Base-by-base conservation (phyloP, 2,888 invertebrate species). In the Reticulitermes lucifugus region DNA sequence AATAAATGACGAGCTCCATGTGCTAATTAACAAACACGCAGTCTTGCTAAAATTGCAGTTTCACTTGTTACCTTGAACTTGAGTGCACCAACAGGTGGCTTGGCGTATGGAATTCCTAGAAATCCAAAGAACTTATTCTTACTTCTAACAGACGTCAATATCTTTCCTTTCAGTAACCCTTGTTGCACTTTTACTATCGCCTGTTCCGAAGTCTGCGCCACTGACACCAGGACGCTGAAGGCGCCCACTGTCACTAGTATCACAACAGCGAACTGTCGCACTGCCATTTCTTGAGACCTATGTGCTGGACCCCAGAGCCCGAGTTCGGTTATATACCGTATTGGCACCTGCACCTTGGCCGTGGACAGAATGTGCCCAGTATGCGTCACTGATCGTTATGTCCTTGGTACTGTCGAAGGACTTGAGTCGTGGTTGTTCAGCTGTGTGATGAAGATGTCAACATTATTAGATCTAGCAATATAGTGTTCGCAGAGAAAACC, bases 31-130 rank as follows among this genome's bases (percentile, higher is more conserved):
- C 46, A 46, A 46, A 46, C 12, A 12, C 12, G 46, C 46, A 4
- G 46, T 46, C 46, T 46, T 46, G 12, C 12, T 12, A 46, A 46
- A 46, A 12, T 1, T 46, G 10, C 7, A 46, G 12, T 46, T 46
- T 46, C 46, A 46, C 18, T 55, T 18, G 12, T 73, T 80, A 59
- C 80, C 80, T 80, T 59, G 80, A 80, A 80, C 59, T 60, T 60
- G 10, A 80, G 80, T 2, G 60, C 35, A 60, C 80, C 80, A 18
- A 80, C 60, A 59, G 80, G 80, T 22, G 80, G 59, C 22, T 80
- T 80, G 14, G 80, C 80, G 22, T 80, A 80, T 22, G 80, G 80
- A 29, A 80, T 41, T 29, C 80, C 80, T 9, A 80, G 80, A 59
- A 80, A 59, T 6, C 35, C 80, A 0, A 21, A 21, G n/a, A 35